A percentile compares a stretch with the other conserved stretches of the same genome.
Evolutionary conservation across 1,140 invertebrate species (phyloP).

Genomic region (Aphaenogaster rudis): DNA sequence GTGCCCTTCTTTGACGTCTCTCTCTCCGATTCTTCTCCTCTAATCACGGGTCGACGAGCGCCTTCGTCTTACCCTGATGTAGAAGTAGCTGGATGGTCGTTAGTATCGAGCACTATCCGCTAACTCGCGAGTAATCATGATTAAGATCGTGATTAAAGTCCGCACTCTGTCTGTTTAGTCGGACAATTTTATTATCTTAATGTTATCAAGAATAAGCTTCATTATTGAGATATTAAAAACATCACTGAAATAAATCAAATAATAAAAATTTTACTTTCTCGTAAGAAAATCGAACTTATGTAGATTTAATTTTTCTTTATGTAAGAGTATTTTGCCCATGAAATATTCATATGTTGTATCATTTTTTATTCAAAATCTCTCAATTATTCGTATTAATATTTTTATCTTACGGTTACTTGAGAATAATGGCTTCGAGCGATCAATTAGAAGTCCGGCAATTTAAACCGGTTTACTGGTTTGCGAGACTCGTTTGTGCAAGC

Average conservation of each 20-base stretch:
- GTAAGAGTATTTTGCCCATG: background rate
- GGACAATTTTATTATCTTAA: background rate
- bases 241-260: background rate
- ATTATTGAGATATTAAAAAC: constrained; percentile 12
- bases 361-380: constrained; percentile 4
- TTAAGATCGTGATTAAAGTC: constrained; percentile 55
- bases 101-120: constrained; percentile 48
- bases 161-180: background rate
- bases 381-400: constrained; percentile 3
- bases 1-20: constrained; percentile 39
- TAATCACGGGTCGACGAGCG: constrained; percentile 76
- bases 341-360: background rate
- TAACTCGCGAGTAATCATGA: constrained; percentile 58
- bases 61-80: constrained; percentile 44
- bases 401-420: constrained; percentile 1
- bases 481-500: constrained; percentile 36
- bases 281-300: background rate
- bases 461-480: constrained; percentile 44
- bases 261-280: background rate
- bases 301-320: constrained; percentile 36
- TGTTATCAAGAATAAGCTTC: background rate
- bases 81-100: constrained; percentile 11
- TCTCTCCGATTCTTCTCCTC: constrained; percentile 70
- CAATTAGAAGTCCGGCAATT: constrained; percentile 42
- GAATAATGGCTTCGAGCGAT: background rate